Base-by-base conservation (phyloP, 2,888 invertebrate species). In the Fissipunctia ypsillon region DNA sequence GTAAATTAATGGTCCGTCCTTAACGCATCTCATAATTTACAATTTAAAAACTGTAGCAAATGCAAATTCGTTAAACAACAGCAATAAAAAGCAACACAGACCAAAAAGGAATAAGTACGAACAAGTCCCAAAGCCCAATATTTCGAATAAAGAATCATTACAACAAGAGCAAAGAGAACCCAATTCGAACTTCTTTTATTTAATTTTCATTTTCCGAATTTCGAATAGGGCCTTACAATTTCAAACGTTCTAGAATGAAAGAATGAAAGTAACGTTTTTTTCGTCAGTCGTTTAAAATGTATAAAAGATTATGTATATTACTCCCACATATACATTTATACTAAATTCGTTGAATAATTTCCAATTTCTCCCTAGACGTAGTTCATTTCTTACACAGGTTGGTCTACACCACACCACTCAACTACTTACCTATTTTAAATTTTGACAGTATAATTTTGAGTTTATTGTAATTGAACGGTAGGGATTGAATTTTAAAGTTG, bases 291-390 rank as follows among this genome's bases (percentile, higher is more conserved):
- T 84, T 81, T 80, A 59, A 75, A 71, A 80, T 78, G 83, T 83
- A 80, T 73, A 80, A 59, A 75, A 76, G 69, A 79, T 79, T 83
- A 80, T 79, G 74, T 81, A 84, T 84, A 84, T 81, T 80, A 84
- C 82, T 75, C 81, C 81, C 59, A 85, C 78, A 87, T 84, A 85
- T 76, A 88, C 78, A 87, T 84, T 85, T 79, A 88, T 85, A 85
- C 87, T 84, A 88, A 89, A 89, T 88, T 89, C 86, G 83, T 56
- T 81, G 91, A 90, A 91, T 90, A 89, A 89, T 89, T 89, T 87
- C 86, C 87, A 89, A 91, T 91, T 90, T 90, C 89, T 87, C 88
- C 69, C 83, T 82, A 87, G 88, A 87, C 85, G 85, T 84, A 88
- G 86, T 90, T 89, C 89, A 91, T 92, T 91, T 90, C 89, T 89